Evolutionary conservation across 2,113 vertebrate genomes (phyloP), one percentile per base, ranked within the genome.

Genomic region (Clarias macrocephalus): DNA sequence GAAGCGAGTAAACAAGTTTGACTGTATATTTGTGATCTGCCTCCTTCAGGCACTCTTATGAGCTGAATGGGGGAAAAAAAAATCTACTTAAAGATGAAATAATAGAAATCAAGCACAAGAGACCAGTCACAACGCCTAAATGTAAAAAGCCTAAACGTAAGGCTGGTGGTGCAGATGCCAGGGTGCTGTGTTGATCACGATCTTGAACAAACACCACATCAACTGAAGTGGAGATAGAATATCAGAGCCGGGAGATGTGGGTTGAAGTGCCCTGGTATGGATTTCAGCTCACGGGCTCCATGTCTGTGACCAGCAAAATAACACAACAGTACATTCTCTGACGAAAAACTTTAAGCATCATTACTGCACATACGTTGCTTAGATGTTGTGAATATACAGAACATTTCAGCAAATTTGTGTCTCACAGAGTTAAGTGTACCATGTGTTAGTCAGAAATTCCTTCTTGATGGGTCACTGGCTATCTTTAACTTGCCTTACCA

Each of bases 401-500:
- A 66, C 33, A 65, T 83, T 82, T 63, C 1, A 75, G 16, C 42
- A 62, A 52, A 66, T 56, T 82, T 72, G 28, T 60, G 25, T 56
- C 54, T 65, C n/a, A 85, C 42, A 68, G 7, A 66, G 1, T 63
- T 23, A 80, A 66, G 9, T 16, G 33, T 57, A 81, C 30, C 68
- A 75, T 60, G 59, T 88, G 57, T 25, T 80, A 63, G 60, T 86
- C 88, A 83, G 21, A 79, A 73, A 86, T 89, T 86, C 85, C 82
- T 65, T 42, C 82, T 60, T 10, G 60, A 15, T 18, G 76, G 68
- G 75, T 86, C 81, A 80, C 16, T 73, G 75, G 60, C 85, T 89
- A 87, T 89, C 65, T 89, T 89, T 89, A 89, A 84, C 85, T 54
- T 66, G 28, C 70, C 56, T 62, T 86, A 60, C 18, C 23, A 5